Base-by-base conservation (phyloP, 2,888 invertebrate species). In the Drosophila siamana region DNA sequence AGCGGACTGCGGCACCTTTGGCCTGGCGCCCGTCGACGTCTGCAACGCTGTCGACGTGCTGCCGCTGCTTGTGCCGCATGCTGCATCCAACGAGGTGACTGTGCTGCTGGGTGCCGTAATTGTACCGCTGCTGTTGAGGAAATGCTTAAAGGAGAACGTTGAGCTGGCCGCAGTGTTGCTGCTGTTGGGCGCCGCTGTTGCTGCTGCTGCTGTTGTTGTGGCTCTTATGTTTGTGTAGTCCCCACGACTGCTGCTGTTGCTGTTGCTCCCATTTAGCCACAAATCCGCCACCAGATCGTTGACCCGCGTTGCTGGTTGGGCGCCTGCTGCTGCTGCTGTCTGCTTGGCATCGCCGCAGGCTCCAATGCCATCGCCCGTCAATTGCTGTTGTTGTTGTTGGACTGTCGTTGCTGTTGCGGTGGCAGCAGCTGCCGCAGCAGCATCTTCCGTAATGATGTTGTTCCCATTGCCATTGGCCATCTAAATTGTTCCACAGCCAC, bases 111-210 rank as follows among this genome's bases (percentile, higher is more conserved):
- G 90, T 26, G 90, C 90, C 1, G 87, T 90, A 5, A 90, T 79
- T 6, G 89, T 84, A 47, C 86, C 88, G 83, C 95, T 95, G 80
- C 95, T 94, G 89, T 95, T 95, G 79, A 97, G 92, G 91, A 97
- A 97, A 91, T 97, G 97, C 90, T 97, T 96, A 86, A 97, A 96
- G 59, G 97, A 97, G 92, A 97, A 96, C 2, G 88, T 79, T 11
- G 89, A 85, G 7, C 81, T 38, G 19, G 48, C 40, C 38, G 56
- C 26, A 26, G 9, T n/a, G 54, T 26, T 38, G 54, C n/a, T 13
- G 30, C 24, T 16, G 59, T 13, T 30, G 48, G 41, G 2, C 2
- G 36, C 7, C 9, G 62, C n/a, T 9, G 62, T 13, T 46, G 59
- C 15, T 11, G 59, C n/a, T 19, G 50, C 15, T 16, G 71, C 1